Percentiles rank a stretch among this genome's conserved stretches.
phyloP scores from a whole-genome alignment of 2,113 vertebrate species.

The Leptocoma aspasia region DNA sequence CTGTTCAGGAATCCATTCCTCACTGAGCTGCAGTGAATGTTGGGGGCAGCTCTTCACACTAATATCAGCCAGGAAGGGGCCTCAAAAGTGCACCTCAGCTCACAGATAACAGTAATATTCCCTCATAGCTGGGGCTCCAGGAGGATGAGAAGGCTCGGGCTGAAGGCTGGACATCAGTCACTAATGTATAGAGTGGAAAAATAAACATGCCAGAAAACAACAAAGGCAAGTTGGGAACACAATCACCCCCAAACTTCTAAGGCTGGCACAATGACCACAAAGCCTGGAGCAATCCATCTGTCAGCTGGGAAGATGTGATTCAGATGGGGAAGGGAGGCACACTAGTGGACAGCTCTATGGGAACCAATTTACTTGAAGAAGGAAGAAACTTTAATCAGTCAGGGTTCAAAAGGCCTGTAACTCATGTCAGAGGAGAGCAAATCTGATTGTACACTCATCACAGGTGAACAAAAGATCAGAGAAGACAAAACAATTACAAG shows the following conservation, averaged over 20 bases:
- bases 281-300: not conserved
- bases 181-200: not conserved
- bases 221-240: not conserved
- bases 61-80: not conserved
- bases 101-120: accelerated
- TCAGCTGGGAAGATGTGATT: not conserved
- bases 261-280: not conserved
- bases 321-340: not conserved
- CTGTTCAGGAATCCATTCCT: not conserved
- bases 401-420: slow-evolving; percentile 35
- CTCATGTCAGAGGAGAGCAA: slow-evolving; percentile 24
- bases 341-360: not conserved
- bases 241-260: not conserved
- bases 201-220: not conserved
- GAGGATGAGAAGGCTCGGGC: not conserved
- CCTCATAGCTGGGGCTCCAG: not conserved
- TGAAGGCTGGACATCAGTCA: not conserved
- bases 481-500: slow-evolving; percentile 47
- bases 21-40: not conserved
- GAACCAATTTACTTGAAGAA: slow-evolving; percentile 19
- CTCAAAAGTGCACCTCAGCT: not conserved
- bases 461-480: slow-evolving; percentile 43
- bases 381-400: slow-evolving; percentile 35
- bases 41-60: not conserved
- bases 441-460: slow-evolving; percentile 29